phyloP scores from a whole-genome alignment of 2,888 invertebrate genomes.

The Neoscelio sp. region DNA sequence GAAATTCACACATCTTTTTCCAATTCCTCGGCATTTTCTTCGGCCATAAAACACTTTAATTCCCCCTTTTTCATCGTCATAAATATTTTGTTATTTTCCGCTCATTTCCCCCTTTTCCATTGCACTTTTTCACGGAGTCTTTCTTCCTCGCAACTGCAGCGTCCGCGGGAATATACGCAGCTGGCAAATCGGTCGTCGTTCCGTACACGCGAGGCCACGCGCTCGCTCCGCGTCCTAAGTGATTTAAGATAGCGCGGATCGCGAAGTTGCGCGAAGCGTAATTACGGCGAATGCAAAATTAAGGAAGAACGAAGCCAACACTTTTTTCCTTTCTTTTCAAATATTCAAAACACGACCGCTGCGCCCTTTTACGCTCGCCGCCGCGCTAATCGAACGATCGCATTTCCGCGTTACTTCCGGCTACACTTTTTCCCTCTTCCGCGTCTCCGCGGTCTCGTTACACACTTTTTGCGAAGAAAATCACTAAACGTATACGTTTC shows the following conservation, averaged over 20 bases:
- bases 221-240: slow-evolving; percentile 58
- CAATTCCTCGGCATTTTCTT: background rate
- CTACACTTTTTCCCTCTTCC: background rate
- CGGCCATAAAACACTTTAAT: background rate
- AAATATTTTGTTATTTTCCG: slow-evolving; percentile 25
- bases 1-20: too few species aligned
- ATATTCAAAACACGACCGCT: background rate
- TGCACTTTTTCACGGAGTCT: slow-evolving; percentile 41
- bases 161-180: slow-evolving; percentile 61
- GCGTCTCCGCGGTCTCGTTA: slow-evolving; percentile 14
- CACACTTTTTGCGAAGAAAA: slow-evolving; percentile 18
- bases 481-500: background rate
- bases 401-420: slow-evolving; percentile 40
- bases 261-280: slow-evolving; percentile 44
- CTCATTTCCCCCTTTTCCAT: slow-evolving; percentile 31
- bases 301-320: background rate
- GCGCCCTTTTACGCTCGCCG: background rate
- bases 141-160: slow-evolving; percentile 25
- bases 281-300: slow-evolving; percentile 38
- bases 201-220: slow-evolving; percentile 59
- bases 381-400: slow-evolving; percentile 31
- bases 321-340: slow-evolving; percentile 36
- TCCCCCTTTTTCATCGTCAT: slow-evolving; percentile 10
- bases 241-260: slow-evolving; percentile 64
- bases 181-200: slow-evolving; percentile 47